Evolutionary conservation across 2,797 vertebrate genomes (phyloP), one percentile per base, ranked within the genome.

Genomic region (Sebastes vulpes): DNA sequence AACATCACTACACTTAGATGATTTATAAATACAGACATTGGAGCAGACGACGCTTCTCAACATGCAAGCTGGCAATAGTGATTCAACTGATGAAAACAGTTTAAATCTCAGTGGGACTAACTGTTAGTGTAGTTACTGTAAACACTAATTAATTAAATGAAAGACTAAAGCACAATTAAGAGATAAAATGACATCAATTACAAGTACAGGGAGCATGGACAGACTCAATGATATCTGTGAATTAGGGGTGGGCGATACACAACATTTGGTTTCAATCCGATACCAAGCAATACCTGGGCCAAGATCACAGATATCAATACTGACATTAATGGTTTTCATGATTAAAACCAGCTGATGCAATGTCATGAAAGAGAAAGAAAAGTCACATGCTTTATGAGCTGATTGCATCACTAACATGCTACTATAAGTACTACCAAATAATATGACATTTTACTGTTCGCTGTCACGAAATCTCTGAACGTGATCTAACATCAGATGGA

Each of bases 91-190:
- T 31, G 46, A 4, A 16, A 53, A 53, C 10, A 32, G 14, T 28
- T 9, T 35, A 8, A 9, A 23, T 52, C 38, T 14, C 29, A 58
- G 14, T 14, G 18, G 42, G 29, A 72, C 18, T 6, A 32, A 71
- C 59, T 26, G 31, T 26, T 25, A 12, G 31, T 38, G 11, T 29
- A 26, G 53, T 56, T 31, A 9, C 42, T 38, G 23, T 53, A 64
- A 79, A 65, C 23, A 68, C 20, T 10, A 54, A 50, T 61, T 68
- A 80, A 48, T 72, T 56, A 26, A 68, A 53, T 28, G 50, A 46
- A 66, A 70, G 23, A 50, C 28, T 20, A 23, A 25, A n/a, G 58
- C 28, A 68, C 52, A 59, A 72, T 72, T 32, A 79, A 56, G 18
- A 67, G 48, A 65, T 26, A 21, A 25, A 52, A 63, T n/a, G 14